Evolutionary conservation across 2,888 invertebrate genomes (phyloP).

Genomic region (Drosophila meridiana): DNA sequence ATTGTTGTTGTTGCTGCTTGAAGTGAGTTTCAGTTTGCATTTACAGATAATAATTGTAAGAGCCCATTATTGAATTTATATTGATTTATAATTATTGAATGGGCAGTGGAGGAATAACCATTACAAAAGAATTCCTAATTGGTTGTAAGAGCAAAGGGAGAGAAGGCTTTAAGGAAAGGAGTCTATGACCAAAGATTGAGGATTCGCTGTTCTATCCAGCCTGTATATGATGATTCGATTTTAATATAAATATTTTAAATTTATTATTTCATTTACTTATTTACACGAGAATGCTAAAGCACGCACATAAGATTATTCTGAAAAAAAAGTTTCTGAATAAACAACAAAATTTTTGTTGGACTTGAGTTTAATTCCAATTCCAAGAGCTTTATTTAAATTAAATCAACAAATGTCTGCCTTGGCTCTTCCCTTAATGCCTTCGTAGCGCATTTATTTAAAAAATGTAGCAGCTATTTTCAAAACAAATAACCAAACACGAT

Average conservation of each 20-base stretch:
- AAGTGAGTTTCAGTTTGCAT: slow-evolving; percentile 44
- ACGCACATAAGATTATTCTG: neutral
- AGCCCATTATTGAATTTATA: slow-evolving; percentile 67
- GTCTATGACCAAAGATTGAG: neutral
- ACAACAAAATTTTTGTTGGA: neutral
- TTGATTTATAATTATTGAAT: slow-evolving; percentile 70
- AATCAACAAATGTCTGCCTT: slow-evolving; percentile 6
- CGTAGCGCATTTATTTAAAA: slow-evolving; percentile 20
- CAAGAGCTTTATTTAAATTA: slow-evolving; percentile 3
- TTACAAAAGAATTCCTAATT: slow-evolving; percentile 8
- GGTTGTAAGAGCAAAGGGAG: neutral
- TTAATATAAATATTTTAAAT: neutral
- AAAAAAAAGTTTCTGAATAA: neutral
- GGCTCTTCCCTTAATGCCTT: slow-evolving; percentile 9
- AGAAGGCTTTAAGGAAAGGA: neutral
- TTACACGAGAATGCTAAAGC: neutral
- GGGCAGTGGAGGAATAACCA: neutral
- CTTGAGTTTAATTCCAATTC: neutral
- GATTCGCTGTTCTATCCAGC: no score
- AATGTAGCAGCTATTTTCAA: slow-evolving; percentile 50
- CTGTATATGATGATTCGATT: neutral
- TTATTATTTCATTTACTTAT: neutral
- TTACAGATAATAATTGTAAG: slow-evolving; percentile 76
- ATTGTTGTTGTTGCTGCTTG: slow-evolving; percentile 27
- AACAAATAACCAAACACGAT: slow-evolving; percentile 49